These are phyloP conservation scores for Danio aesculapii DNA, from an alignment of 2,797 vertebrate species.

Conservation along the genomic window DNA sequence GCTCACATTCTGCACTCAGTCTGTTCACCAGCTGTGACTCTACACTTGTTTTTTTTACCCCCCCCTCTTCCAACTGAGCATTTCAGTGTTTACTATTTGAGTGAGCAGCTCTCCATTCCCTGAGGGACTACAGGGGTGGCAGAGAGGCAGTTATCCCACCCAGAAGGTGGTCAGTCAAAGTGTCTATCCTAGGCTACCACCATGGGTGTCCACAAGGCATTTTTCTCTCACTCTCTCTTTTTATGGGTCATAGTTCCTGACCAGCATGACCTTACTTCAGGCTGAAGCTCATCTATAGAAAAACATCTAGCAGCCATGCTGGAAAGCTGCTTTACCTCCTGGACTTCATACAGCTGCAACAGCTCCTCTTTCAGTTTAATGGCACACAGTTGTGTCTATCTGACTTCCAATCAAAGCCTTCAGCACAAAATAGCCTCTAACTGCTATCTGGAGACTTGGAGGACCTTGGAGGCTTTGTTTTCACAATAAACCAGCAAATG, in stretches of 20 bases:
- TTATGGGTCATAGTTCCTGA: slow-evolving; percentile 32
- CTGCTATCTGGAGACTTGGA: slow-evolving; percentile 16
- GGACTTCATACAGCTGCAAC: slow-evolving; percentile 4
- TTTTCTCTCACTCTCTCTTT: background rate
- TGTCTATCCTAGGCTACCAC: slow-evolving; percentile 26
- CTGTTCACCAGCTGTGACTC: slow-evolving; percentile 56
- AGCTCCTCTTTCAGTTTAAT: background rate
- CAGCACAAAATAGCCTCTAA: slow-evolving; percentile 6
- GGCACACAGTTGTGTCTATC: slow-evolving; percentile 10
- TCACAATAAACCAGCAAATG: no score
- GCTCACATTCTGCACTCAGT: slow-evolving; percentile 65
- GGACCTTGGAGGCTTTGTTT: no score
- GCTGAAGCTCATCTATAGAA: slow-evolving; percentile 24
- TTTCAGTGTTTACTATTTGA: slow-evolving; percentile 69
- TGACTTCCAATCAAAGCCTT: background rate
- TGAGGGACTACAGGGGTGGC: slow-evolving; percentile 46
- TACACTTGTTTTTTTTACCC: slow-evolving; percentile 2
- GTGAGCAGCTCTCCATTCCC: slow-evolving; percentile 56
- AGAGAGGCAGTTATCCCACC: slow-evolving; percentile 48
- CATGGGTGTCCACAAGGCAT: slow-evolving; percentile 20
- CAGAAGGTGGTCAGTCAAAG: slow-evolving; percentile 20
- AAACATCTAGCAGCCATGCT: slow-evolving; percentile 24
- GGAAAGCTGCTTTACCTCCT: slow-evolving; percentile 15
- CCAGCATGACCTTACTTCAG: slow-evolving; percentile 34
- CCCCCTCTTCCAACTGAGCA: slow-evolving; percentile 53